phyloP scores from a whole-genome alignment of 2,113 vertebrate genomes.

The Lipotes vexillifer region DNA sequence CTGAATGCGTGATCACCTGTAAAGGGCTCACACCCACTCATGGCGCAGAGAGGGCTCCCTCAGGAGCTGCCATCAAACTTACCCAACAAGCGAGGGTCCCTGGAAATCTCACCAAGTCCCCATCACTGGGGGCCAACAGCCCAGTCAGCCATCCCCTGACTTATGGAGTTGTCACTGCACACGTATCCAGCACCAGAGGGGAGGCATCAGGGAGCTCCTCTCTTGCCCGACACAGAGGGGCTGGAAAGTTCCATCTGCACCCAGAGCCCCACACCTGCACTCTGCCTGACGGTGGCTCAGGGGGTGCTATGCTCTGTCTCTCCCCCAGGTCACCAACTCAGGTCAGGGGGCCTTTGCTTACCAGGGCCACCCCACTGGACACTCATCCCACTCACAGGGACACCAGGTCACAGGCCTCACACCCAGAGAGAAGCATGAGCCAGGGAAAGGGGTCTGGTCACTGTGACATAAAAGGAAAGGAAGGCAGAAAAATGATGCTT shows the following conservation, averaged over 20 bases:
- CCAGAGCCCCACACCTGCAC: accelerated
- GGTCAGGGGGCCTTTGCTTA: neutral
- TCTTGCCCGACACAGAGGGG: neutral
- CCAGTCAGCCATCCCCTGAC: neutral
- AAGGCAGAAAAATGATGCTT: accelerated
- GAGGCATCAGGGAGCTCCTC: accelerated
- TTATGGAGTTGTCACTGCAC: neutral
- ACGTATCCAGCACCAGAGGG: accelerated
- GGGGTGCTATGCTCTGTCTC: neutral
- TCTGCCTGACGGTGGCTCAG: accelerated
- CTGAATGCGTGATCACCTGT: neutral
- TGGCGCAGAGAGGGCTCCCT: neutral
- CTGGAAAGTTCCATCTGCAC: neutral
- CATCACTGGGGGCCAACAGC: neutral
- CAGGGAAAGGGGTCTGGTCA: neutral
- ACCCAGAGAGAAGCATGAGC: neutral
- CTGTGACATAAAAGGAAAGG: accelerated
- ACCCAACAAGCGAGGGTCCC: neutral
- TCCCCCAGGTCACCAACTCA: neutral
- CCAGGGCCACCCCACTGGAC: neutral
- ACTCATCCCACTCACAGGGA: neutral
- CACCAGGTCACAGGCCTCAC: neutral
- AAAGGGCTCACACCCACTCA: accelerated
- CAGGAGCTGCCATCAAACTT: neutral
- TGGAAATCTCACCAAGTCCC: neutral